These are phyloP conservation scores for Caenorhabditis sinica DNA, from an alignment of 2,888 invertebrate genomes.

Conservation along the genomic window DNA sequence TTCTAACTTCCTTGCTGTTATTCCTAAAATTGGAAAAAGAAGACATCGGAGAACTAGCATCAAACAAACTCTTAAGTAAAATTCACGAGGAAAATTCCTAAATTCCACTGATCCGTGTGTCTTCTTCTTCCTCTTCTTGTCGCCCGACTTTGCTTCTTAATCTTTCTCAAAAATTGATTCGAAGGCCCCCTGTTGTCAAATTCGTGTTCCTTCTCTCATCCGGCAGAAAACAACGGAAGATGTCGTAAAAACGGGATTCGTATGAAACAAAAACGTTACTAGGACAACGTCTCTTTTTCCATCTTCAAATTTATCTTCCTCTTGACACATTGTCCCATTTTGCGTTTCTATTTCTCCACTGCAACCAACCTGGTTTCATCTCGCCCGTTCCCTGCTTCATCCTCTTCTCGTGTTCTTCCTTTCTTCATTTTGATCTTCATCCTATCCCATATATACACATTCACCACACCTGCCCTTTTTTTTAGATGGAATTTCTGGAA, in stretches of 20 bases:
- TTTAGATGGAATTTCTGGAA: conserved; percentile 70
- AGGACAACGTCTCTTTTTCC: conserved; percentile 33
- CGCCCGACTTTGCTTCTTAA: conserved; percentile 38
- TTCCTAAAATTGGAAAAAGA: conserved; percentile 7
- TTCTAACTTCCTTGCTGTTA: conserved; percentile 26
- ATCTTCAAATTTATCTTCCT: conserved; percentile 40
- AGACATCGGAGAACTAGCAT: conserved; percentile 15
- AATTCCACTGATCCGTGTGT: conserved; percentile 23
- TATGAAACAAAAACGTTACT: conserved; percentile 54
- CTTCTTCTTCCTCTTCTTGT: conserved; percentile 2
- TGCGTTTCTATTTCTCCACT: conserved; percentile 1
- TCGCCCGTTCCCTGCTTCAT: conserved; percentile 17
- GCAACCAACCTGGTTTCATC: conserved; percentile 3
- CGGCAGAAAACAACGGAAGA: neutral
- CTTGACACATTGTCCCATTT: conserved; percentile 53
- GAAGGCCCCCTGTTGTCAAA: neutral
- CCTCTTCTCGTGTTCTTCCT: conserved; percentile 30
- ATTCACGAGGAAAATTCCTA: conserved; percentile 13
- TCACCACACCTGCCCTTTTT: conserved; percentile 40
- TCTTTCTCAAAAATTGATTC: conserved; percentile 38
- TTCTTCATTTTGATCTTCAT: conserved; percentile 22
- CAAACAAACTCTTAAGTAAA: conserved; percentile 42
- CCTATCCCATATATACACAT: conserved; percentile 25
- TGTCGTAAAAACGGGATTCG: conserved; percentile 22
- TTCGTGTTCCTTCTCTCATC: conserved; percentile 2